Evolutionary conservation across 2,797 vertebrate species (phyloP).

Genomic region (Chanos chanos): DNA sequence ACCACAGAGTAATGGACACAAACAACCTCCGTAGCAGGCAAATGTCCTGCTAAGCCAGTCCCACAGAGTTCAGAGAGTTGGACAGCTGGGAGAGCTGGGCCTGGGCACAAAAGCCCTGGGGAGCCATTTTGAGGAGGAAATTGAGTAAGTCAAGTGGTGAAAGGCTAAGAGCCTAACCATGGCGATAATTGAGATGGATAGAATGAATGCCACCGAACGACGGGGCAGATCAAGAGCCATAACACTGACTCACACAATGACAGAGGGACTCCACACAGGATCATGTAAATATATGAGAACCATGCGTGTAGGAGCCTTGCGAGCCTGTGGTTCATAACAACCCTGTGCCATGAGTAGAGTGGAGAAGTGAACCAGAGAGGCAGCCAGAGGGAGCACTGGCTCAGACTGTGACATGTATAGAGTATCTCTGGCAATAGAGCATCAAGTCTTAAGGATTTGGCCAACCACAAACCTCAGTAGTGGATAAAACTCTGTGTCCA

Average conservation of each 20-base stretch:
- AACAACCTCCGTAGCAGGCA: constrained; percentile 37
- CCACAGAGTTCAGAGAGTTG: constrained; percentile 3
- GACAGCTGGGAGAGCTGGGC: neutral
- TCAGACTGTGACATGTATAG: too few species aligned
- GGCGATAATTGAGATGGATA: constrained; percentile 22
- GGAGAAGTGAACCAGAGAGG: neutral
- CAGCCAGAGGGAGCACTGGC: too few species aligned
- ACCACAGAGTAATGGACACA: constrained; percentile 45
- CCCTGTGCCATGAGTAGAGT: constrained; percentile 13
- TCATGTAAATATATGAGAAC: neutral
- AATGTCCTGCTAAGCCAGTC: constrained; percentile 28
- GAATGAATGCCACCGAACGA: constrained; percentile 6
- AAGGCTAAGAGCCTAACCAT: constrained; percentile 31
- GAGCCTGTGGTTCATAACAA: too few species aligned
- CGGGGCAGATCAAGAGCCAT: too few species aligned
- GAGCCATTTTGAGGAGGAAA: constrained; percentile 22
- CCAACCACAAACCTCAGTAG: constrained; percentile 33
- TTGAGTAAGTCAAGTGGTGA: constrained; percentile 26
- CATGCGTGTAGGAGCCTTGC: too few species aligned
- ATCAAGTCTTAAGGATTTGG: too few species aligned
- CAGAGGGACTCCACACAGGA: too few species aligned
- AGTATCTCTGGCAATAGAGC: too few species aligned
- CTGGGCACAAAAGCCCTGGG: constrained; percentile 1
- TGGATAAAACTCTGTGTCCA: constrained; percentile 7
- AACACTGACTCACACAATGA: too few species aligned